Percentiles rank a stretch among this genome's conserved stretches.
Conservation (phyloP, 1,140 invertebrate species). For the Cotesia chilonis region DNA sequence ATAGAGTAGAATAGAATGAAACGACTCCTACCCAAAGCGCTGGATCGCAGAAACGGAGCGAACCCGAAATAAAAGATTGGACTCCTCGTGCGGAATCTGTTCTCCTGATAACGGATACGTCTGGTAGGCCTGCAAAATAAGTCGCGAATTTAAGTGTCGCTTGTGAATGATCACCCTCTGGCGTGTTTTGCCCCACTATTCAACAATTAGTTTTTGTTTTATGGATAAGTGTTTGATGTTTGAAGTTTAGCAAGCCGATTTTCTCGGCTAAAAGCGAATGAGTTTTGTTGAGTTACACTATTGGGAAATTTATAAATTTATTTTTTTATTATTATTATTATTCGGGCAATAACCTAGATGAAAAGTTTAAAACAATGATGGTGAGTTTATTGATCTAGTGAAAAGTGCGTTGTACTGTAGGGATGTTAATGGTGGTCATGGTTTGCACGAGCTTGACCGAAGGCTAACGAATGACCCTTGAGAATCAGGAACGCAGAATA, state of each 20-base stretch:
- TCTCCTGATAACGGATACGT: conserved; percentile 59
- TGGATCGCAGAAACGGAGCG: neutral
- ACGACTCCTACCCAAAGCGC: neutral
- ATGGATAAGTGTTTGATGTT: too few species aligned
- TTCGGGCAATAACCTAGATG: too few species aligned
- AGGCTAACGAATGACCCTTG: conserved; percentile 62
- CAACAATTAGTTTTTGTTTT: too few species aligned
- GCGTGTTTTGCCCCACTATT: too few species aligned
- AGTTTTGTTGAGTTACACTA: too few species aligned
- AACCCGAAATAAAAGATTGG: neutral
- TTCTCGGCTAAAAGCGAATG: too few species aligned
- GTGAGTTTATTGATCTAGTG: too few species aligned
- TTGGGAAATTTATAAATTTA: too few species aligned
- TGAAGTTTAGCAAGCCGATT: too few species aligned
- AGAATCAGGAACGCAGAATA: conserved; percentile 58
- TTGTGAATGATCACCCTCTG: too few species aligned
- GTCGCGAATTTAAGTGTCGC: too few species aligned
- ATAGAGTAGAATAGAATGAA: neutral
- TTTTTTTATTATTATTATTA: neutral
- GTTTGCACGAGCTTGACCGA: conserved; percentile 53
- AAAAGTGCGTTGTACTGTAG: neutral
- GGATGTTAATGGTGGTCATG: conserved; percentile 30
- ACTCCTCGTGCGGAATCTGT: conserved; percentile 41
- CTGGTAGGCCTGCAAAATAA: conserved; percentile 65
- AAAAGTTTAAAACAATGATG: too few species aligned